Conservation (phyloP, 2,797 vertebrate genomes). For the Rhinophrynus dorsalis region DNA sequence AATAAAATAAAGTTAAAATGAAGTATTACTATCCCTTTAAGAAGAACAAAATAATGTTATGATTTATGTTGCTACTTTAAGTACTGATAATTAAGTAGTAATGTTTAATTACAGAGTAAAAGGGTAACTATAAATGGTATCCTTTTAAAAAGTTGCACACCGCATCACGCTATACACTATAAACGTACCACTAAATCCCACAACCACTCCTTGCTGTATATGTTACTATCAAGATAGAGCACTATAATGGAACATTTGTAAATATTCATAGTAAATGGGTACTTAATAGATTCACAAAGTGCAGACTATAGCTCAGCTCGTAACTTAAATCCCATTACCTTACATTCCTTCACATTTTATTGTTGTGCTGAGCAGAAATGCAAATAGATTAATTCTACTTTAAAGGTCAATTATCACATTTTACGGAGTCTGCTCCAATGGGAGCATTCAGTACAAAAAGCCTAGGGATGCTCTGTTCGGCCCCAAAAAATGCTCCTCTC, state of each 20-base stretch:
- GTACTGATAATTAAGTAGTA: slow-evolving; percentile 13
- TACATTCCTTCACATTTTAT: not conserved
- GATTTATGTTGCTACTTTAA: slow-evolving; percentile 17
- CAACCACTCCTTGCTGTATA: slow-evolving; percentile 7
- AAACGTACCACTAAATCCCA: slow-evolving; percentile 27
- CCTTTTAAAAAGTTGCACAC: too few relatives aligned
- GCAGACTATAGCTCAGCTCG: not conserved
- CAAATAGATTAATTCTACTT: too few relatives aligned
- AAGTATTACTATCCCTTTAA: too few relatives aligned
- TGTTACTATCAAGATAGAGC: slow-evolving; percentile 27
- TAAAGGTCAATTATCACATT: too few relatives aligned
- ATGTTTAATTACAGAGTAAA: slow-evolving; percentile 39
- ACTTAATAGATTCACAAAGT: not conserved
- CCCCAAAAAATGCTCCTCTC: too few relatives aligned
- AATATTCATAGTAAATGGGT: not conserved
- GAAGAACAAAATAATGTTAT: too few relatives aligned
- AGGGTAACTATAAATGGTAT: too few relatives aligned
- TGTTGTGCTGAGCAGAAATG: not conserved
- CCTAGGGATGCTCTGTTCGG: too few relatives aligned
- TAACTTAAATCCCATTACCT: not conserved
- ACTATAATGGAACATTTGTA: not conserved
- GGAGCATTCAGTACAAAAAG: too few relatives aligned
- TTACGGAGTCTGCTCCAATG: too few relatives aligned
- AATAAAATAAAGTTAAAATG: too few relatives aligned
- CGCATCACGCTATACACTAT: not conserved